These are phyloP conservation scores for Hippoglossus stenolepis DNA, from an alignment of 2,113 vertebrate species.

Conservation along the genomic window DNA sequence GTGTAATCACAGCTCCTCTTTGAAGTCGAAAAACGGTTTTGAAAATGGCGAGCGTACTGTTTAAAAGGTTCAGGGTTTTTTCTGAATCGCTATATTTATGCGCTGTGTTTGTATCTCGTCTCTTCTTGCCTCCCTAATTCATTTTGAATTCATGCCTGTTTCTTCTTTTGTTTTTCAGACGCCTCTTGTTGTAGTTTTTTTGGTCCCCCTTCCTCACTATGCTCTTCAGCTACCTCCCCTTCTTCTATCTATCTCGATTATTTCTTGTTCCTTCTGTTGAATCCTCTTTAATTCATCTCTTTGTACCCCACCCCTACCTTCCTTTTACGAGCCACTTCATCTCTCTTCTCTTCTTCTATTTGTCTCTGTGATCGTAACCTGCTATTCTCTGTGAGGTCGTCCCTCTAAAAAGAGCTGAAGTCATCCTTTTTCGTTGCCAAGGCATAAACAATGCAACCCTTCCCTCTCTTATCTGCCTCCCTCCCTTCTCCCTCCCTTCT, in stretches of 20 bases:
- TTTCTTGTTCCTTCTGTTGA: conserved; percentile 12
- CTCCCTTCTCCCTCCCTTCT: conserved; percentile 5
- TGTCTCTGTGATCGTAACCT: conserved; percentile 24
- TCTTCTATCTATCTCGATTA: background rate
- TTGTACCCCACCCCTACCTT: background rate
- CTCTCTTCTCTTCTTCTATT: conserved; percentile 6
- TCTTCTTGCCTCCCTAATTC: background rate
- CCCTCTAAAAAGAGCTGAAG: conserved; percentile 68
- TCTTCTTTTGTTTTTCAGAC: conserved; percentile 12
- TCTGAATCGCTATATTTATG: background rate
- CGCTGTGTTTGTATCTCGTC: background rate
- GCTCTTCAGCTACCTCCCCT: background rate
- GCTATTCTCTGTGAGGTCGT: conserved; percentile 48
- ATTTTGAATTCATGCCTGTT: conserved; percentile 1
- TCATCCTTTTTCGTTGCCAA: conserved; percentile 67
- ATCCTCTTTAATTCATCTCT: conserved; percentile 30
- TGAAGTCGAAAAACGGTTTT: conserved; percentile 11
- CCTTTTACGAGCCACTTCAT: conserved; percentile 13
- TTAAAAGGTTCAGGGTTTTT: background rate
- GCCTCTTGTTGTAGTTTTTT: background rate
- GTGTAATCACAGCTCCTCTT: conserved; percentile 42
- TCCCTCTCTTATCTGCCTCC: conserved; percentile 34
- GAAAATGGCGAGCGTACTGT: background rate
- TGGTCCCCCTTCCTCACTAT: background rate
- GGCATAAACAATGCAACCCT: conserved; percentile 69